These are phyloP conservation scores for Coenobita brevimanus DNA, from an alignment of 1,140 invertebrate species.

Conservation along the genomic window DNA sequence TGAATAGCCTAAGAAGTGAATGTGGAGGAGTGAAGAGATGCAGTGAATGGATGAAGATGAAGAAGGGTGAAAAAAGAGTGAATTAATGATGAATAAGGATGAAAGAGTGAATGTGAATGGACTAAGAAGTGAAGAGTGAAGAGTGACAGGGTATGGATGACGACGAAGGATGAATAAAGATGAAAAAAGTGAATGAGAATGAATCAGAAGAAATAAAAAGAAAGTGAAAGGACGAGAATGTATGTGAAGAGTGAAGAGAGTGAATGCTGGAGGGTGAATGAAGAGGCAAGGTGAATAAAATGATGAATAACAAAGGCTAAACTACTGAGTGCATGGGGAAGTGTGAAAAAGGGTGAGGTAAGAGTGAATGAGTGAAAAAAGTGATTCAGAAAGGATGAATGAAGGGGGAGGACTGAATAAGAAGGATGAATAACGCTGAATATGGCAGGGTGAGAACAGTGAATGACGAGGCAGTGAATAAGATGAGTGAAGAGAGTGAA, in stretches of 20 bases:
- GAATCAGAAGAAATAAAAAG: neutral
- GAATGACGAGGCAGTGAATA: too few species aligned
- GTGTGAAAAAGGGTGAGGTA: neutral
- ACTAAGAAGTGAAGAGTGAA: too few species aligned
- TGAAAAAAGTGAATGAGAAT: neutral
- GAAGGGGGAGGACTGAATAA: neutral
- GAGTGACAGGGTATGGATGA: neutral
- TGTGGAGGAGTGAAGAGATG: too few species aligned
- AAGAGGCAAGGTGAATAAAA: neutral
- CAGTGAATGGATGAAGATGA: neutral
- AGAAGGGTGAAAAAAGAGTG: neutral
- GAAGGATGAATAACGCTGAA: neutral
- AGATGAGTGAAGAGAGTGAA: too few species aligned
- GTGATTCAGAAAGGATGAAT: neutral
- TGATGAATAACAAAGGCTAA: neutral
- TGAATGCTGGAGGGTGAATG: neutral
- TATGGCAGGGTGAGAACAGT: neutral
- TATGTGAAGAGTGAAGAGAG: neutral
- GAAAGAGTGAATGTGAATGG: neutral
- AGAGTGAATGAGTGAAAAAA: neutral
- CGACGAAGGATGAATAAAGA: neutral
- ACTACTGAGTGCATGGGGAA: too few species aligned
- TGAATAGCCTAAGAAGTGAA: too few species aligned
- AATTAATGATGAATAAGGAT: neutral
- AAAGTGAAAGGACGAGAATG: neutral